phyloP scores from a whole-genome alignment of 2,113 vertebrate genomes.

The Microtus richardsoni region DNA sequence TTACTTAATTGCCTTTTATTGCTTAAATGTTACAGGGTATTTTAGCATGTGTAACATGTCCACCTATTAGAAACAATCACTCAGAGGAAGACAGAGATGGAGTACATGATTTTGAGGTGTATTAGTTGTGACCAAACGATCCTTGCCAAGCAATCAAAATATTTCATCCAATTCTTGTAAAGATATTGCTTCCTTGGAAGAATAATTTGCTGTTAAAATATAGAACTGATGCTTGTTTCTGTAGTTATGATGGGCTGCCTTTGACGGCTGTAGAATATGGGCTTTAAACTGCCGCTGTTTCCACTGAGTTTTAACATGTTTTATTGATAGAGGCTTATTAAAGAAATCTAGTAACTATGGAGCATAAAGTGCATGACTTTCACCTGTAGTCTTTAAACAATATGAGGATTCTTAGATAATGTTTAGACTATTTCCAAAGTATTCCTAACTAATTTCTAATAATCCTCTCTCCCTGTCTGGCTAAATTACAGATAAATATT shows the following conservation, averaged over 20 bases:
- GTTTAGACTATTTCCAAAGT: neutral
- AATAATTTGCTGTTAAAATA: slow-evolving; percentile 29
- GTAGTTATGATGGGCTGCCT: neutral
- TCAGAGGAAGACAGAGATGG: neutral
- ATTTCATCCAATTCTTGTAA: slow-evolving; percentile 30
- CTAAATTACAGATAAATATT: neutral
- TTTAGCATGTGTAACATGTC: neutral
- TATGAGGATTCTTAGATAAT: neutral
- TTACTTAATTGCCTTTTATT: neutral
- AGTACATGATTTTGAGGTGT: neutral
- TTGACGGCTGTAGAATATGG: neutral
- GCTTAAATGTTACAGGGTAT: slow-evolving; percentile 2
- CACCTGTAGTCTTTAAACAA: neutral
- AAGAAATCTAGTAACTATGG: neutral
- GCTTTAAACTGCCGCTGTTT: slow-evolving; percentile 12
- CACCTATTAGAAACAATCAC: neutral
- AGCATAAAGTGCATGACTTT: neutral
- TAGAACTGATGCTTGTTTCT: neutral
- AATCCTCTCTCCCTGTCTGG: neutral
- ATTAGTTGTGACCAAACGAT: slow-evolving; percentile 19
- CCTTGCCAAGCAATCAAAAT: neutral
- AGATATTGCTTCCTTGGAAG: slow-evolving; percentile 13
- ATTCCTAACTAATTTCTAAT: neutral
- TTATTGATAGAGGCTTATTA: slow-evolving; percentile 48
- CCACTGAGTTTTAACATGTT: slow-evolving; percentile 1